Evolutionary conservation across 2,113 vertebrate genomes (phyloP).

Genomic region (Calyptomena viridis): DNA sequence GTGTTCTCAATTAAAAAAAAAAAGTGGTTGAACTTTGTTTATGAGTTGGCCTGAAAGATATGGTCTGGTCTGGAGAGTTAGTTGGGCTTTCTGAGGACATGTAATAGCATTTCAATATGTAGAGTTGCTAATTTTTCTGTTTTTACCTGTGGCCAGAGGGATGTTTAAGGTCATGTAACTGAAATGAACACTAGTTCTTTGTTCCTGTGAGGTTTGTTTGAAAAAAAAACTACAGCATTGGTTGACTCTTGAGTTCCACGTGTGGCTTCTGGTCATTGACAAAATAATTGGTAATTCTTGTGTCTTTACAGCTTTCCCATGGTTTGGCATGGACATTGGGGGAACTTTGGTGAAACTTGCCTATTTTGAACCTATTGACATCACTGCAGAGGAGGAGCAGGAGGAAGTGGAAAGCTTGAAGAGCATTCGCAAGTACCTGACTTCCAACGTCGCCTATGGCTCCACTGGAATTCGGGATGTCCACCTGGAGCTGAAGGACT

Average conservation of each 20-base stretch:
- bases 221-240: neutral
- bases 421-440: conserved; percentile 83
- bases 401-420: conserved; percentile 85
- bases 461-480: conserved; percentile 83
- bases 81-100: neutral
- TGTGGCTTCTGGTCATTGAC: neutral
- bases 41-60: neutral
- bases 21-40: neutral
- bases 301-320: conserved; percentile 76
- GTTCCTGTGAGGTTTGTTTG: neutral
- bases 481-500: conserved; percentile 81
- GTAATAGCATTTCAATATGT: neutral
- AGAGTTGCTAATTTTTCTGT: neutral
- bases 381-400: conserved; percentile 84
- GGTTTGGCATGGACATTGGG: conserved; percentile 87
- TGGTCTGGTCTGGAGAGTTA: neutral
- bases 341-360: conserved; percentile 81
- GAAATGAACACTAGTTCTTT: neutral
- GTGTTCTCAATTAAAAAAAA: neutral
- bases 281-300: neutral
- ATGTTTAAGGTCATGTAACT: neutral
- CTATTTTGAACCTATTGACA: conserved; percentile 83
- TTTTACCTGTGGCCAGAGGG: neutral
- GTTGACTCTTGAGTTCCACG: neutral
- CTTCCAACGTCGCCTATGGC: conserved; percentile 82